Base-by-base conservation (phyloP, 1,140 invertebrate species). In the Drosophila ohnishii region DNA sequence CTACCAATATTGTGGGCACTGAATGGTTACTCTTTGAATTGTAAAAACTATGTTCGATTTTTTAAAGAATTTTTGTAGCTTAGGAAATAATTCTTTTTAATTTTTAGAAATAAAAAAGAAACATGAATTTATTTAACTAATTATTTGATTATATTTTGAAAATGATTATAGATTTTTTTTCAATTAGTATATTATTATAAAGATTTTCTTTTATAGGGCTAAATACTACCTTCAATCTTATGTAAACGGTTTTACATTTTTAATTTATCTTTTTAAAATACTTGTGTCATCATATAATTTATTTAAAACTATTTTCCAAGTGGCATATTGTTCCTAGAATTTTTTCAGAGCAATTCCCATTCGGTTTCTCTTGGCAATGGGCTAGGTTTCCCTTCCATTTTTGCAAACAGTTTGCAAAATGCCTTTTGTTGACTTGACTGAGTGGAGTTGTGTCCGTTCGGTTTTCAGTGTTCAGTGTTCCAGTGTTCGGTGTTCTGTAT, bases 331-430 rank as follows among this genome's bases (percentile, higher is more conserved):
- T 19, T 19, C n/a, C n/a, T 5, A 32, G 25, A 32, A 65, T 16
- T 67, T 66, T 2, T n/a, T 14, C 35, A 71, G 69, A 35, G 69
- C 53, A 72, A 50, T 42, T 1, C 30, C 10, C 13, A 9, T 59
- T 71, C 69, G 69, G 35, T 30, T 73, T 73, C 59, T 25, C 25
- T 10, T 25, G 6, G n/a, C 22, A 22, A 22, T 22, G 22, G 22
- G 22, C 16, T 5, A 35, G 9, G 28, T 19, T 42, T 64, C 45
- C 37, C 74, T 75, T 44, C 40, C 30, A 25, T 66, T 60, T 66
- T 61, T 69, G 73, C 74, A 62, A 62, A 66, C 61, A 61, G 56
- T 77, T 77, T 69, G 72, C 72, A 75, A 77, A 71, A 66, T 77
- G 74, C 63, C 47, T 61, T 77, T 76, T 73, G 76, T 78, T 71